Evolutionary conservation across 2,888 invertebrate species (phyloP).

Genomic region (Tipula helvola): DNA sequence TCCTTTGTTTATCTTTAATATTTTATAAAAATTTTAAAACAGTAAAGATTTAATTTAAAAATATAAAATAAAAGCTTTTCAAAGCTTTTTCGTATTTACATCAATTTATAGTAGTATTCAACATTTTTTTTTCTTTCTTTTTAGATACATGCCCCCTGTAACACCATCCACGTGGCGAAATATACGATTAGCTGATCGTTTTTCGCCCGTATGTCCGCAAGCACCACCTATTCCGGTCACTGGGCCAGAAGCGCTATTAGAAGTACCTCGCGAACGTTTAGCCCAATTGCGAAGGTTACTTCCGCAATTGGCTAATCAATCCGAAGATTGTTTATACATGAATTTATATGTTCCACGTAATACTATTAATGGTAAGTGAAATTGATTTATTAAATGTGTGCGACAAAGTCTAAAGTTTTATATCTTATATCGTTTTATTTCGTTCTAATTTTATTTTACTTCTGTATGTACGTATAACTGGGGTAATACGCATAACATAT

Average conservation of each 20-base stretch:
- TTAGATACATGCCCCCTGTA: constrained; percentile 86
- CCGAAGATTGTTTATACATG: constrained; percentile 95
- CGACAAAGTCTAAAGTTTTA: background rate
- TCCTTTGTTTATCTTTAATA: no score
- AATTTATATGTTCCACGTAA: constrained; percentile 89
- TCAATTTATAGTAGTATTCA: no score
- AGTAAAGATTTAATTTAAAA: no score
- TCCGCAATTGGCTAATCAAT: constrained; percentile 79
- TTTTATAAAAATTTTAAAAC: no score
- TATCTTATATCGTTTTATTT: background rate
- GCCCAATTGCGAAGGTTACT: constrained; percentile 72
- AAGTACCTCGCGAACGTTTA: constrained; percentile 72
- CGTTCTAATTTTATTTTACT: no score
- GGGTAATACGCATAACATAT: no score
- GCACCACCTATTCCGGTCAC: constrained; percentile 49
- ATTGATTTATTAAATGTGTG: background rate
- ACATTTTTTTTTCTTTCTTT: background rate
- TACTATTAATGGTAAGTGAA: constrained; percentile 8
- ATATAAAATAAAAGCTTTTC: no score
- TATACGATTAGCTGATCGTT: constrained; percentile 64
- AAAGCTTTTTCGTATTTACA: no score
- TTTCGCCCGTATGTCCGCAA: constrained; percentile 83
- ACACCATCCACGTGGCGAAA: constrained; percentile 81
- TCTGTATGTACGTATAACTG: no score
- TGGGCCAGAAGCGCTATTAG: constrained; percentile 41